phyloP scores from a whole-genome alignment of 2,797 vertebrate species.

The Chelidonichthys spinosus region DNA sequence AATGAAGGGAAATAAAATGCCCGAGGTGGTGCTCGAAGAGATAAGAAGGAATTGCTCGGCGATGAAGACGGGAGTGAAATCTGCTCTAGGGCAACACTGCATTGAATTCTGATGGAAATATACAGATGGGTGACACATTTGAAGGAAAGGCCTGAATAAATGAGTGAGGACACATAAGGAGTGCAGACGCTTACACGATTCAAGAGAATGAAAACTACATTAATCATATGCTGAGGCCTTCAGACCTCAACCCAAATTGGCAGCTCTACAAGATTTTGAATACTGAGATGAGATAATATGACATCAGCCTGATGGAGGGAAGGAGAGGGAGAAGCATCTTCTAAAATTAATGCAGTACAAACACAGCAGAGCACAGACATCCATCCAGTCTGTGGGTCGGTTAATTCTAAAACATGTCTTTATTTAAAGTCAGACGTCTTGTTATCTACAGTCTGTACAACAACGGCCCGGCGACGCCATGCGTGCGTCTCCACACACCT shows the following conservation, averaged over 20 bases:
- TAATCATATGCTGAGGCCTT: not conserved
- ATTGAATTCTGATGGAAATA: constrained; percentile 2
- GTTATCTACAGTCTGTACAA: constrained; percentile 71
- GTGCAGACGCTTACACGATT: not conserved
- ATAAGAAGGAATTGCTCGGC: constrained; percentile 20
- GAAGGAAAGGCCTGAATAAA: not conserved
- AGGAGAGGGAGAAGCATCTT: not conserved
- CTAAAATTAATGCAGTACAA: not conserved
- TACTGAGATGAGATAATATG: not conserved
- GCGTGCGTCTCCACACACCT: constrained; percentile 28
- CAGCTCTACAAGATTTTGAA: not conserved
- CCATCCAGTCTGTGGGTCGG: not conserved
- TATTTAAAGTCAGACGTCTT: constrained; percentile 80
- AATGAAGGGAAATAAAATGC: constrained; percentile 24
- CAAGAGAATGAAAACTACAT: not conserved
- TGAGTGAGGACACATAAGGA: not conserved
- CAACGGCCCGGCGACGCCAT: constrained; percentile 32
- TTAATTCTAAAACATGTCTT: constrained; percentile 81
- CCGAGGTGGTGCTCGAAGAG: constrained; percentile 25
- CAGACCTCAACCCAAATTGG: not conserved
- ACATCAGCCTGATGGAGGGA: not conserved
- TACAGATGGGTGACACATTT: constrained; percentile 3
- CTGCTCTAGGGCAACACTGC: constrained; percentile 1
- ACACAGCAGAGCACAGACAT: constrained; percentile 17
- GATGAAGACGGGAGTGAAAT: constrained; percentile 1